A percentile compares a stretch with the other conserved stretches of the same genome.
These are phyloP conservation scores for Geophilus truncorum DNA, from an alignment of 2,888 invertebrate genomes.

Conservation along the genomic window DNA sequence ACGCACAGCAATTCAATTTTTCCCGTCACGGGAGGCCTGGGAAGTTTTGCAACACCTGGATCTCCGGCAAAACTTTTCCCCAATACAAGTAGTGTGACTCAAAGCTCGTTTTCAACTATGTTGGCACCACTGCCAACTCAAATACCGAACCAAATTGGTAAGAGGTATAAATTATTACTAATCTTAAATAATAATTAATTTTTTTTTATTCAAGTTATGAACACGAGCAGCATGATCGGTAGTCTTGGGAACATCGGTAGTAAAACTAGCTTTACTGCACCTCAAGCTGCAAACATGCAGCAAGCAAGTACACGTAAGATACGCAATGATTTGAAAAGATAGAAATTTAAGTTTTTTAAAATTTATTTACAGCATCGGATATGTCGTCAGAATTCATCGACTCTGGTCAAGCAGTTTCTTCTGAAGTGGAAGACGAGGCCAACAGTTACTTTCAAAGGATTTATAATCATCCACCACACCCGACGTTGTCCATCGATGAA, in stretches of 20 bases:
- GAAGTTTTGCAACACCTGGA: slow-evolving; percentile 37
- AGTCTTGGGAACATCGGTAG: slow-evolving; percentile 36
- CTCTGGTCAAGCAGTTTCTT: slow-evolving; percentile 68
- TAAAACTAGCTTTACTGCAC: slow-evolving; percentile 33
- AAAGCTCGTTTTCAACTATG: slow-evolving; percentile 64
- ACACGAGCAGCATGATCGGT: slow-evolving; percentile 34
- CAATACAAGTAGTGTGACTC: slow-evolving; percentile 55
- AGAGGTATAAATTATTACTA: not conserved
- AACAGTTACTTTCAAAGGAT: slow-evolving; percentile 98
- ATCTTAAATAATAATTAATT: not conserved
- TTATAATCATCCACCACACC: slow-evolving; percentile 78
- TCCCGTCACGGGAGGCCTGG: slow-evolving; percentile 37
- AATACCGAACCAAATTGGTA: slow-evolving; percentile 38
- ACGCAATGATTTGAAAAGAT: not conserved
- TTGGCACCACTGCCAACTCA: slow-evolving; percentile 54
- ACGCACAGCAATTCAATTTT: slow-evolving; percentile 35
- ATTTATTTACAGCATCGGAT: slow-evolving; percentile 45
- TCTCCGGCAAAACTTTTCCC: slow-evolving; percentile 41
- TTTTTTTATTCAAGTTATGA: slow-evolving; percentile 32
- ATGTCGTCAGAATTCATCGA: slow-evolving; percentile 68
- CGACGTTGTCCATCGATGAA: slow-evolving; percentile 85
- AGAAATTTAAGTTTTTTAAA: not conserved
- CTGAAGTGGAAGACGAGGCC: slow-evolving; percentile 98
- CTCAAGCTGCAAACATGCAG: slow-evolving; percentile 29
- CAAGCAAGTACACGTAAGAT: slow-evolving; percentile 28